A percentile compares a stretch with the other conserved stretches of the same genome.
Evolutionary conservation across 2,113 vertebrate species (phyloP).

Genomic region (Callionymus lyra): DNA sequence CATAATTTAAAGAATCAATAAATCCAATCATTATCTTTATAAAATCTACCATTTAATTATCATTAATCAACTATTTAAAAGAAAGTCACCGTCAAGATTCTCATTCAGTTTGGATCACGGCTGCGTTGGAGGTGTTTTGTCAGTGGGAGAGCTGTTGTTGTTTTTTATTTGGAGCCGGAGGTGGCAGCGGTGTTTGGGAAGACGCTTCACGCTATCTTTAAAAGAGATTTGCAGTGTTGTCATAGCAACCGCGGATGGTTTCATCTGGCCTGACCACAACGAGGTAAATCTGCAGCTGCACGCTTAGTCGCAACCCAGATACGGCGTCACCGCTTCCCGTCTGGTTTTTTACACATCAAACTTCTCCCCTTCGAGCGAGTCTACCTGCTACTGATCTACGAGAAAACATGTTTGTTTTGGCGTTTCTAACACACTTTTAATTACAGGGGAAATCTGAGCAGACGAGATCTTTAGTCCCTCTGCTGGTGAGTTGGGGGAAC

Average conservation of each 20-base stretch:
- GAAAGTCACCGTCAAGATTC: conserved; percentile 6
- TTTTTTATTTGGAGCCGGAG: conserved; percentile 10
- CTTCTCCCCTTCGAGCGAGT: no score
- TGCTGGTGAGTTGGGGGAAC: conserved; percentile 53
- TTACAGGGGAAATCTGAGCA: conserved; percentile 54
- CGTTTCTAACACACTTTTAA: conserved; percentile 27
- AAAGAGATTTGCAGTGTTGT: conserved; percentile 53
- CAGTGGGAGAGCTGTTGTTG: conserved; percentile 15
- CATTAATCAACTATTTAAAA: no score
- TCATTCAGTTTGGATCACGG: conserved; percentile 1
- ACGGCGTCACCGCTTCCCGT: not conserved
- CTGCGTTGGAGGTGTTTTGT: not conserved
- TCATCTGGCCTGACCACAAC: conserved; percentile 47
- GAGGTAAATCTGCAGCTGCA: conserved; percentile 26
- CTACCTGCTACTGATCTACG: not conserved
- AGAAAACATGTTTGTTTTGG: conserved; percentile 8
- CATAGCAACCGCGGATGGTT: conserved; percentile 59
- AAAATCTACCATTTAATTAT: no score
- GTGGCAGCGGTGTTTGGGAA: not conserved
- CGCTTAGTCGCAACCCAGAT: not conserved
- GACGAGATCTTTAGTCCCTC: conserved; percentile 51
- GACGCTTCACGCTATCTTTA: conserved; percentile 33
- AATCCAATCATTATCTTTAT: no score
- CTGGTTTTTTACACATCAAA: not conserved
- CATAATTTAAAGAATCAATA: no score